Evolutionary conservation across 2,113 vertebrate species (phyloP).

Genomic region (Colossoma macropomum): DNA sequence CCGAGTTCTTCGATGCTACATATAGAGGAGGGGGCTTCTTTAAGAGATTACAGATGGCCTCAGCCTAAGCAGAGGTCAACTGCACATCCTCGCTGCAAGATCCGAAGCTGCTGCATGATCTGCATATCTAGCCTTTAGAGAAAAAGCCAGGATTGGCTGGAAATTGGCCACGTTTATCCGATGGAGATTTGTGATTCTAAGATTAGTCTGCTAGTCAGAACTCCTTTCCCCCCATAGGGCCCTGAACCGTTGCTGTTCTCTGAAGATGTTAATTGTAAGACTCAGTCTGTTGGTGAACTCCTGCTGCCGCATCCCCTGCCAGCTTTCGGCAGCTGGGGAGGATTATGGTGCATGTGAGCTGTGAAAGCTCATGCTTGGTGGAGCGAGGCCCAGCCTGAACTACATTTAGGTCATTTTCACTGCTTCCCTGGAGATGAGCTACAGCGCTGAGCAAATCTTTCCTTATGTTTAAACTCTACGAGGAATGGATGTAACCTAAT

Average conservation of each 20-base stretch:
- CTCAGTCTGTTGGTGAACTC: slow-evolving; percentile 42
- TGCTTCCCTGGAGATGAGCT: slow-evolving; percentile 27
- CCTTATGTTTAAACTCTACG: slow-evolving; percentile 11
- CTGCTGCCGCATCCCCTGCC: slow-evolving; percentile 58
- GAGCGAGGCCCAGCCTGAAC: slow-evolving; percentile 63
- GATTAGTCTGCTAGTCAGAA: slow-evolving; percentile 14
- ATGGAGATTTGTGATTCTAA: background rate
- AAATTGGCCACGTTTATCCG: background rate
- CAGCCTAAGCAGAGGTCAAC: background rate
- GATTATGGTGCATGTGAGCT: slow-evolving; percentile 71
- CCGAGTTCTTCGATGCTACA: background rate
- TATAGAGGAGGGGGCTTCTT: background rate
- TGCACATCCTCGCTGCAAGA: background rate
- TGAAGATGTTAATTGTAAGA: slow-evolving; percentile 24
- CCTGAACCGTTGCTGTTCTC: background rate
- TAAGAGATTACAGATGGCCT: background rate
- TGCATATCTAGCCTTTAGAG: background rate
- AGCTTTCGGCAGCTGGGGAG: slow-evolving; percentile 64
- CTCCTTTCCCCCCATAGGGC: background rate
- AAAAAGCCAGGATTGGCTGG: background rate
- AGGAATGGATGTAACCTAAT: background rate
- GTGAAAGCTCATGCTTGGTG: slow-evolving; percentile 61
- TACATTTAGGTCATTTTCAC: slow-evolving; percentile 49
- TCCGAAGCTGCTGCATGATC: background rate
- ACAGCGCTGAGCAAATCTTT: slow-evolving; percentile 38